Percentiles rank a stretch among this genome's conserved stretches.
These are phyloP conservation scores for Phthorimaea operculella DNA, from an alignment of 1,140 invertebrate genomes.

Conservation along the genomic window DNA sequence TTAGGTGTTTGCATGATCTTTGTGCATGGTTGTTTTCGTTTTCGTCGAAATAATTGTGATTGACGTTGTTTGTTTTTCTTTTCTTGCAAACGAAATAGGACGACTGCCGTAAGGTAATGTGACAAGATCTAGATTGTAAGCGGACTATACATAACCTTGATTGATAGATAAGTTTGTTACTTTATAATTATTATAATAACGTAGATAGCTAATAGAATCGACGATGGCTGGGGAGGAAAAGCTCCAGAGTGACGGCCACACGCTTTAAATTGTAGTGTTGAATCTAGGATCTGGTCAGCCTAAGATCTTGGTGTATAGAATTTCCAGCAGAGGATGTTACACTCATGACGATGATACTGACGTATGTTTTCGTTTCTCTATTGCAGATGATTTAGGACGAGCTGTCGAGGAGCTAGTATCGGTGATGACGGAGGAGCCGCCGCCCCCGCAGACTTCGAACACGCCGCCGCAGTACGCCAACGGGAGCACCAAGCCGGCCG, in stretches of 20 bases:
- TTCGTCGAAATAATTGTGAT: not conserved
- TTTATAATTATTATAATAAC: no score
- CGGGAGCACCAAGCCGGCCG: constrained; percentile 25
- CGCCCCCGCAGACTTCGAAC: constrained; percentile 21
- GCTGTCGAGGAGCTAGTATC: constrained; percentile 88
- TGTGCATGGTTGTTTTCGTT: not conserved
- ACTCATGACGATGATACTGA: no score
- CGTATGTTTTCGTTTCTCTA: no score
- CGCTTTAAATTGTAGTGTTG: no score
- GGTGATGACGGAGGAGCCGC: constrained; percentile 84
- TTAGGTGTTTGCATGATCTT: not conserved
- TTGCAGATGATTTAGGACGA: constrained; percentile 82
- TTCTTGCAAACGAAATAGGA: constrained; percentile 42
- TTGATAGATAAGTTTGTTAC: no score
- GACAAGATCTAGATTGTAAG: not conserved
- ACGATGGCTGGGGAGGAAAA: no score
- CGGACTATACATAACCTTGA: no score
- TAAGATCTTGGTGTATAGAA: no score
- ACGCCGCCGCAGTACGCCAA: constrained; percentile 59
- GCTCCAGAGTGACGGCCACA: no score
- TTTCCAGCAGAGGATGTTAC: no score
- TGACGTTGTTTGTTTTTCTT: constrained; percentile 17
- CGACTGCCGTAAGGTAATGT: constrained; percentile 61
- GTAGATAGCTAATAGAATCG: no score
- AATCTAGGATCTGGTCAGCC: no score